Base-by-base conservation (phyloP, 2,888 invertebrate genomes). In the Nomada ruficornis region DNA sequence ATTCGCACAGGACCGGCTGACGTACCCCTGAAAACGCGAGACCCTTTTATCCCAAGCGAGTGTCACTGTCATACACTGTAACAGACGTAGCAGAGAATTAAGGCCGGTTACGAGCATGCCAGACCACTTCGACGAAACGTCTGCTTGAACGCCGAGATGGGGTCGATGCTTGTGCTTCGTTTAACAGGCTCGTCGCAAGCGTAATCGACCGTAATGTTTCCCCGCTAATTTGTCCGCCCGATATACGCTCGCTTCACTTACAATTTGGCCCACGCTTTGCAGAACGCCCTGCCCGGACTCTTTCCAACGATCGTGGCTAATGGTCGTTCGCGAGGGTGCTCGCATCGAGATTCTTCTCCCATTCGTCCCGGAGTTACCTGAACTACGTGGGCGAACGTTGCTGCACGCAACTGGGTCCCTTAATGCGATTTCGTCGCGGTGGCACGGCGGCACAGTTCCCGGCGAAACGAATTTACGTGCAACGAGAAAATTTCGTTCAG, bases 131-230 rank as follows among this genome's bases (percentile, higher is more conserved):
- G 20, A 65, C 29, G 57, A 13, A 72, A 73, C 64, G 54, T 76
- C 59, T 68, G 47, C 65, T 70, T 76, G 54, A 72, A 67, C 60
- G 29, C 11, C 59, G 74, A 64, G 77, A 78, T 70, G 47, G 59
- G 81, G 77, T 69, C 74, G 57, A 67, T 79, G 70, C 29, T 77
- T 59, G 70, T 68, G 77, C 75, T 82, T 78, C 75, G 80, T 85
- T 87, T 84, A 73, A 64, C 76, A 68, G 72, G 76, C 57, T 60
- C 50, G 80, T 79, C 82, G 64, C 68, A 23, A 73, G 72, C 59
- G 73, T 73, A 81, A 84, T 79, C 76, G 73, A 26, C 73, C 65
- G 73, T 78, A 71, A 60, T 62, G 78, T 87, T 74, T 68, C 47
- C 75, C 60, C 79, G 42, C 76, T 76, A 83, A 73, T 76, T 82